These are phyloP conservation scores for Chromoteleia sp. DNA, from an alignment of 2,888 invertebrate genomes.

Conservation along the genomic window DNA sequence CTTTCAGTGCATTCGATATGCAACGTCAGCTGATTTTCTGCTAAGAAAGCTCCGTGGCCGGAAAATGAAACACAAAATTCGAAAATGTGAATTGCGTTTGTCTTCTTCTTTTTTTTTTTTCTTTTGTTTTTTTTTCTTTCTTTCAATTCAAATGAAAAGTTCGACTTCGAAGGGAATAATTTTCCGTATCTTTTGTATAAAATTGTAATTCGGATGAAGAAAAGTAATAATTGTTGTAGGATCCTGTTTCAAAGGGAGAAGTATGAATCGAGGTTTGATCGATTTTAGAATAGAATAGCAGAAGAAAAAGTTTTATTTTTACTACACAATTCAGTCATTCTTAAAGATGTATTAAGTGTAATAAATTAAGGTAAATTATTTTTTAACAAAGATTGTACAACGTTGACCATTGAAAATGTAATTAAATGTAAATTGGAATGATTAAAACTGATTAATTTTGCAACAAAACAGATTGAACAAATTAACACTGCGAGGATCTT, in stretches of 20 bases:
- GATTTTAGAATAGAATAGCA: not conserved
- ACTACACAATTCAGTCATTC: not conserved
- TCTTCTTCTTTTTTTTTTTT: not conserved
- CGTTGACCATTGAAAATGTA: too few relatives aligned
- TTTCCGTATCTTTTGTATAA: constrained; percentile 32
- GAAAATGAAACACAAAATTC: constrained; percentile 50
- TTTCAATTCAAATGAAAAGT: constrained; percentile 4
- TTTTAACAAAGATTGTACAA: too few relatives aligned
- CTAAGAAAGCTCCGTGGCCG: constrained; percentile 21
- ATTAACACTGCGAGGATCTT: constrained; percentile 14
- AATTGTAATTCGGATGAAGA: constrained; percentile 30
- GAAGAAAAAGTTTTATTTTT: not conserved
- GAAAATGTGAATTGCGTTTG: not conserved
- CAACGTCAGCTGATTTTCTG: constrained; percentile 49
- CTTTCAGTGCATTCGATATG: constrained; percentile 44
- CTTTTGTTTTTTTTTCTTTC: too few relatives aligned
- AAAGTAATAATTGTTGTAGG: constrained; percentile 16
- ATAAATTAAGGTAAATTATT: too few relatives aligned
- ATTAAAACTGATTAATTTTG: constrained; percentile 11
- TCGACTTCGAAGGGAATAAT: constrained; percentile 17
- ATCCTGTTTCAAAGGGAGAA: not conserved
- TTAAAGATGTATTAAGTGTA: too few relatives aligned
- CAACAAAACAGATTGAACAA: constrained; percentile 3
- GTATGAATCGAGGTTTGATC: constrained; percentile 10
- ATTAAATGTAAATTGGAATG: too few relatives aligned